These are phyloP conservation scores for Callyntrura guangdongensis DNA, from an alignment of 2,888 invertebrate species.

Conservation along the genomic window DNA sequence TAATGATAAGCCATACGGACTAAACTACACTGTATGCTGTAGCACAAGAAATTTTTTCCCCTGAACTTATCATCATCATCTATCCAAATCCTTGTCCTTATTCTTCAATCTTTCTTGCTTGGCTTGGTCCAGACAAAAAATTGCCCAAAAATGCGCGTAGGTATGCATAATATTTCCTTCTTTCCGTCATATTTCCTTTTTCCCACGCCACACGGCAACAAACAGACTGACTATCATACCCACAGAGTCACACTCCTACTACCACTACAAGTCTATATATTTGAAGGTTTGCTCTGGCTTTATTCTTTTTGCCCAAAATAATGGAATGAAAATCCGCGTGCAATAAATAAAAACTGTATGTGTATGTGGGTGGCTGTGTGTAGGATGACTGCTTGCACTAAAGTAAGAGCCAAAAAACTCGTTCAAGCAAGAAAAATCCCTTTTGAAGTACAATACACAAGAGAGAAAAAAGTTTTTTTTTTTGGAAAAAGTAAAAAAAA, in stretches of 20 bases:
- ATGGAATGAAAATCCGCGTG: constrained; percentile 38
- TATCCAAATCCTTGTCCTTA: background rate
- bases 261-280: too few relatives aligned
- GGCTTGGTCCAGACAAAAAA: constrained; percentile 6
- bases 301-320: background rate
- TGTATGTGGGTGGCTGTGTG: too few relatives aligned
- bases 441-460: constrained; percentile 38
- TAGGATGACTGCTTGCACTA: background rate
- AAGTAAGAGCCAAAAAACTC: background rate
- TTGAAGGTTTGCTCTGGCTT: constrained; percentile 20
- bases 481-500: background rate
- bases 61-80: background rate
- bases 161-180: background rate
- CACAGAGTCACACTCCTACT: constrained; percentile 12
- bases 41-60: constrained; percentile 3
- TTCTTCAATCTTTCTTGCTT: constrained; percentile 13
- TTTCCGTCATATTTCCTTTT: constrained; percentile 28
- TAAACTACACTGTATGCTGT: too few relatives aligned
- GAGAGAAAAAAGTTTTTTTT: constrained; percentile 22
- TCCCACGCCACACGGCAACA: constrained; percentile 14
- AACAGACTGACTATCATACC: background rate
- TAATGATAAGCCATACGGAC: constrained; percentile 18
- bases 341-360: constrained; percentile 43
- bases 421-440: constrained; percentile 43
- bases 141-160: background rate